Evolutionary conservation across 2,888 invertebrate genomes (phyloP).

Genomic region (Epiblema foenella): DNA sequence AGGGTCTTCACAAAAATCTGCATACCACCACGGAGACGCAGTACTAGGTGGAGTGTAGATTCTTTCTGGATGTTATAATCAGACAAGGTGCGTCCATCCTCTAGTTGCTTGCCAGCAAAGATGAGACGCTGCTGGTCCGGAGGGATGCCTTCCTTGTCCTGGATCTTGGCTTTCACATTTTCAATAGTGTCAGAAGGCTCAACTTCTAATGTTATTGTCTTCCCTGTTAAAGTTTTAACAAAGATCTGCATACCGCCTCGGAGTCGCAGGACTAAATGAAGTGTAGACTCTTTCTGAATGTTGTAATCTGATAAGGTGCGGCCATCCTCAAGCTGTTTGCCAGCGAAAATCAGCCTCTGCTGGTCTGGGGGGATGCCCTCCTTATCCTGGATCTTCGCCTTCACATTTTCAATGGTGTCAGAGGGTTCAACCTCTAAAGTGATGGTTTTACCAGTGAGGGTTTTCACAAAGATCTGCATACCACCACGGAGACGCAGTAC

Average conservation of each 20-base stretch:
- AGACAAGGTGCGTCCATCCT: constrained; percentile 71
- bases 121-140: constrained; percentile 70
- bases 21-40: constrained; percentile 72
- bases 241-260: constrained; percentile 48
- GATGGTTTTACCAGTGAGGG: constrained; percentile 48
- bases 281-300: constrained; percentile 47
- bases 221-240: constrained; percentile 46
- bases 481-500: constrained; percentile 48
- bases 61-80: constrained; percentile 77
- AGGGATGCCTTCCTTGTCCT: constrained; percentile 70
- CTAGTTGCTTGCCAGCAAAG: constrained; percentile 70
- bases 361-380: constrained; percentile 49
- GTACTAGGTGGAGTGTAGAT: constrained; percentile 67
- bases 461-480: constrained; percentile 50
- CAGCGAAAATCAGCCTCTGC: constrained; percentile 48
- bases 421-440: constrained; percentile 48
- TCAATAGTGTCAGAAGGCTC: constrained; percentile 61
- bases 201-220: constrained; percentile 47
- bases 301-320: constrained; percentile 48
- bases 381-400: constrained; percentile 49
- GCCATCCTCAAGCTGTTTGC: constrained; percentile 48
- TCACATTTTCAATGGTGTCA: constrained; percentile 48
- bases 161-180: constrained; percentile 71
- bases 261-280: constrained; percentile 45
- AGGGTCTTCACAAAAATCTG: constrained; percentile 70